Evolutionary conservation across 2,888 invertebrate genomes (phyloP).

Genomic region (Himalopsyche tibetana): DNA sequence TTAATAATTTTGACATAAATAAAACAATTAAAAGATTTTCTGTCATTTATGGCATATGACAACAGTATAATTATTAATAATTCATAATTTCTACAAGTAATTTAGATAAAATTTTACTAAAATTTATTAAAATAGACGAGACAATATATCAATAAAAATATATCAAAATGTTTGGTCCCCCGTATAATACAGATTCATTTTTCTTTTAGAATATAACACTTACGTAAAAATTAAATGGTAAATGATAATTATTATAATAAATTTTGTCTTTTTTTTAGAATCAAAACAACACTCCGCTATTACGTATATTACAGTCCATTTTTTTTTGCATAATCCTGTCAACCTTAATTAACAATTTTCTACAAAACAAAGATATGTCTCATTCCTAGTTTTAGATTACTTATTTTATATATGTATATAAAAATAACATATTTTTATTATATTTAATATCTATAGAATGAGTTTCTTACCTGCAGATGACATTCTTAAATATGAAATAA

Average conservation of each 20-base stretch:
- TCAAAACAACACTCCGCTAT: not conserved
- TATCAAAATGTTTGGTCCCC: slow-evolving; percentile 25
- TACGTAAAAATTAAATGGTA: slow-evolving; percentile 14
- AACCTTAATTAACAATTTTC: slow-evolving; percentile 17
- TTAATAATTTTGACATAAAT: slow-evolving; percentile 13
- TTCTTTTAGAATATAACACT: slow-evolving; percentile 34
- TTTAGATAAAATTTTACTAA: not conserved
- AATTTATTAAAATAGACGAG: slow-evolving; percentile 13
- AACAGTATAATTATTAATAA: not conserved
- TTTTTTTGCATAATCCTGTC: slow-evolving; percentile 8
- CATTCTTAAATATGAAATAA: not conserved
- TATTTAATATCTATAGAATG: not conserved
- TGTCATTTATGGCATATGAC: slow-evolving; percentile 34
- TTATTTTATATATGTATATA: slow-evolving; percentile 8
- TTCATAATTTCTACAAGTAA: not conserved
- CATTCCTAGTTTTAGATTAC: slow-evolving; percentile 31
- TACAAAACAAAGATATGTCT: slow-evolving; percentile 24
- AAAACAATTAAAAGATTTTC: slow-evolving; percentile 15
- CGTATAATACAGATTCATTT: slow-evolving; percentile 28
- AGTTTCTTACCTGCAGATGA: slow-evolving; percentile 5
- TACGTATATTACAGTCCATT: slow-evolving; percentile 15
- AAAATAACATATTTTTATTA: not conserved
- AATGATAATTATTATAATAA: slow-evolving; percentile 13
- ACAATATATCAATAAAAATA: slow-evolving; percentile 14
- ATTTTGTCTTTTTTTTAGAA: slow-evolving; percentile 13